Evolutionary conservation across 2,113 vertebrate genomes (phyloP).

Genomic region (Gymnarchus niloticus): DNA sequence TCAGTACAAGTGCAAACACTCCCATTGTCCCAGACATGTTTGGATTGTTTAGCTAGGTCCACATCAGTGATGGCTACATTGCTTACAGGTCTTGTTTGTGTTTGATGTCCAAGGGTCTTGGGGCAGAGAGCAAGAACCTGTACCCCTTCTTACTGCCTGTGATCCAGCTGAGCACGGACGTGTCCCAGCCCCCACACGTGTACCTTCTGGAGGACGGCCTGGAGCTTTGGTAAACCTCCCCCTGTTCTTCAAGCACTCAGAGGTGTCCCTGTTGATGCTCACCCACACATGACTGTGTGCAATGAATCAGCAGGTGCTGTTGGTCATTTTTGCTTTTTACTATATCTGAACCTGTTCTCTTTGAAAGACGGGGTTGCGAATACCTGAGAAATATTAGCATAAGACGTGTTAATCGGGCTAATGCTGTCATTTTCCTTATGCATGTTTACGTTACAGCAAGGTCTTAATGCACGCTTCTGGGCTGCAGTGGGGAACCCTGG

Average conservation of each 20-base stretch:
- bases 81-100: neutral
- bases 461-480: neutral
- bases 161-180: slow-evolving; percentile 95
- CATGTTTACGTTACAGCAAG: neutral
- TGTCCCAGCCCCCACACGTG: slow-evolving; percentile 93
- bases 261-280: neutral
- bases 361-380: neutral
- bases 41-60: neutral
- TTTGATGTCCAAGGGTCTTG: slow-evolving; percentile 72
- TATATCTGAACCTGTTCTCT: neutral
- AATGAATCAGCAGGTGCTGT: neutral
- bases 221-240: slow-evolving; percentile 82
- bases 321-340: neutral
- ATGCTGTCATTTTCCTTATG: neutral
- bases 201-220: slow-evolving; percentile 97
- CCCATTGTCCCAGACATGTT: neutral
- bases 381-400: neutral
- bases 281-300: neutral
- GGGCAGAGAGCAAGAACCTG: slow-evolving; percentile 89
- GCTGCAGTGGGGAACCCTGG: neutral
- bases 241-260: neutral
- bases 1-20: neutral
- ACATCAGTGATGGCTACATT: neutral
- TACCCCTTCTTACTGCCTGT: slow-evolving; percentile 95
- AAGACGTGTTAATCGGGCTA: neutral